Base-by-base conservation (phyloP, 2,888 invertebrate species). In the Sphaerophoria rueppellii region DNA sequence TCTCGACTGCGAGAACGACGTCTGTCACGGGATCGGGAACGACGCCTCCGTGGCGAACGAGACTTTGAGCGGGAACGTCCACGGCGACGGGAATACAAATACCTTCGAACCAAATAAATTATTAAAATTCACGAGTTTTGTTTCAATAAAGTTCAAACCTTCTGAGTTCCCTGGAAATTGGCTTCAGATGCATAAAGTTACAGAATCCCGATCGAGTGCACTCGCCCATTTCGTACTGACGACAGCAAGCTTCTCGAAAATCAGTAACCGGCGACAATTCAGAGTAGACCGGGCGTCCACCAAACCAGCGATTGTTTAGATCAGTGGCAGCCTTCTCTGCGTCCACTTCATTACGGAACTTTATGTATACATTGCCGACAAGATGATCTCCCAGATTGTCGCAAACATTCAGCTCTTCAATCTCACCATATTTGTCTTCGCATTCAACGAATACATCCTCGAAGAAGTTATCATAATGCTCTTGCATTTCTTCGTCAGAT, bases 341-440 rank as follows among this genome's bases (percentile, higher is more conserved):
- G 92, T 99, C 99, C 90, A 99, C 99, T 92, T 99, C 99, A 87
- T 97, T 95, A 16, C 98, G 96, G 91, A 99, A 99, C 94, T 99
- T 99, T 86, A 99, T 98, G 92, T 99, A 99, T 72, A 99, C 99
- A 94, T 99, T 99, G 75, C 99, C 99, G 52, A 99, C 99, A 87
- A 99, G 94, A 91, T 99, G 99, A 91, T 99, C 99, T 4, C 99
- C 99, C 82, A 99, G 94, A 92, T 99, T 99, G 92, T 99, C 99
- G 92, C 99, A 99, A 2, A 99, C 99, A 93, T 99, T 99, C 98
- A 99, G 99, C 92, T 99, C 99, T 92, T 99, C 99, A 89, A 99
- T 99, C 93, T 99, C 99, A 0, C 99, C 99, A 92, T 99, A 99
- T 93, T 99, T 99, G 90, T 98, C 98, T 92, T 99, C 99, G 90